Conservation (phyloP, 2,888 invertebrate species). For the Entomobrya proxima region DNA sequence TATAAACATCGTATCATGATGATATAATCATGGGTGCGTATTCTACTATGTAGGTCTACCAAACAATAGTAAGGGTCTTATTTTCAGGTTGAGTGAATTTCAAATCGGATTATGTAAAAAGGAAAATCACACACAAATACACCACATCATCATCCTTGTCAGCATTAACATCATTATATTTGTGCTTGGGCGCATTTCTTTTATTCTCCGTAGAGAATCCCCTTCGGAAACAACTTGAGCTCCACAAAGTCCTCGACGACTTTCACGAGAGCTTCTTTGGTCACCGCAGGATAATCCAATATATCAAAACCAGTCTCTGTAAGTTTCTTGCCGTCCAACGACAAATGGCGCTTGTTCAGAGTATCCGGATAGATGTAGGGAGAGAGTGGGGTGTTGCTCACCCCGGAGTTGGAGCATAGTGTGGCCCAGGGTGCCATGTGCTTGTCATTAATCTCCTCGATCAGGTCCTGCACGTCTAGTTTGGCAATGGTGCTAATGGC, state of each 20-base stretch:
- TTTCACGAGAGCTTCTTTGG: slow-evolving; percentile 82
- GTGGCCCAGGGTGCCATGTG: slow-evolving; percentile 95
- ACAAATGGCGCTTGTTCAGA: slow-evolving; percentile 87
- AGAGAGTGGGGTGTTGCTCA: slow-evolving; percentile 90
- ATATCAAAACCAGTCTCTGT: slow-evolving; percentile 80
- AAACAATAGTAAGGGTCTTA: too few species aligned
- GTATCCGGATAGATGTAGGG: slow-evolving; percentile 91
- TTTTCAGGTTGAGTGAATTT: too few species aligned
- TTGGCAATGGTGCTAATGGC: slow-evolving; percentile 88
- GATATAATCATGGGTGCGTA: too few species aligned
- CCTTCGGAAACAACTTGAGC: slow-evolving; percentile 90
- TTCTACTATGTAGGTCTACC: too few species aligned
- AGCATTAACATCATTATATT: not conserved
- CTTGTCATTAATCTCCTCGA: slow-evolving; percentile 95
- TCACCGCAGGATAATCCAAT: slow-evolving; percentile 82
- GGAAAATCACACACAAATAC: too few species aligned
- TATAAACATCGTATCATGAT: too few species aligned
- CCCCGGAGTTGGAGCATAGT: slow-evolving; percentile 85
- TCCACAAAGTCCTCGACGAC: slow-evolving; percentile 88
- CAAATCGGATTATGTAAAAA: too few species aligned
- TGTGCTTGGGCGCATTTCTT: not conserved
- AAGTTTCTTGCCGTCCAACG: slow-evolving; percentile 85
- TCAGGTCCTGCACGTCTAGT: slow-evolving; percentile 86
- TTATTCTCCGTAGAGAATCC: slow-evolving; percentile 16
- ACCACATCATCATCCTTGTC: too few species aligned